Evolutionary conservation across 2,797 vertebrate genomes (phyloP).

Genomic region (Arrhamphus sclerolepis): DNA sequence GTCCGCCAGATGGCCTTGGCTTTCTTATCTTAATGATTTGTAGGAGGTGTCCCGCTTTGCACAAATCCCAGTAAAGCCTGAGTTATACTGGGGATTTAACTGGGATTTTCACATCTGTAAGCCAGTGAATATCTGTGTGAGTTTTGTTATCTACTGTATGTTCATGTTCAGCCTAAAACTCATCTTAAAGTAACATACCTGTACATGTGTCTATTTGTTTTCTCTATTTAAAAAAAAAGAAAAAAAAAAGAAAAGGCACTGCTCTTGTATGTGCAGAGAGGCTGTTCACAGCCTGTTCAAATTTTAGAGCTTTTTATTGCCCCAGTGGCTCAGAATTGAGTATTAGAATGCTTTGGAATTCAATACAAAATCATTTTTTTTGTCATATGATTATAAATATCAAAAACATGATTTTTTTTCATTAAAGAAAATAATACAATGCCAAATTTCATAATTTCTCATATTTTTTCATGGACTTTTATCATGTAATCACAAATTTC

Average conservation of each 20-base stretch:
- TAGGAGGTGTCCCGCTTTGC: conserved; percentile 33
- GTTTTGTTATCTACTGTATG: conserved; percentile 21
- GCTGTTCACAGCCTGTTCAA: conserved; percentile 6
- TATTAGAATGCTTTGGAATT: not conserved
- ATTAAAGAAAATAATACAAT: too few species aligned
- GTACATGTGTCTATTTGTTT: conserved; percentile 9
- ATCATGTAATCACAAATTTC: too few species aligned
- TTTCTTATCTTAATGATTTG: conserved; percentile 44
- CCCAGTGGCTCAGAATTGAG: not conserved
- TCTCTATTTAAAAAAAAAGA: not conserved
- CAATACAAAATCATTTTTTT: too few species aligned
- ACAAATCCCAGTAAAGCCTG: conserved; percentile 35
- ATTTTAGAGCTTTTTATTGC: not conserved
- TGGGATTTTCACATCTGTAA: conserved; percentile 19
- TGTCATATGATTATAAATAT: too few species aligned
- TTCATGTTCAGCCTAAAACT: not conserved
- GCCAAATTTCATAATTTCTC: too few species aligned
- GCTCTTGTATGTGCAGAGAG: not conserved
- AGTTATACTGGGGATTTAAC: conserved; percentile 16
- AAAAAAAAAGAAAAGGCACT: not conserved
- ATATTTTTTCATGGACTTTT: too few species aligned
- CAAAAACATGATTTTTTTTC: too few species aligned
- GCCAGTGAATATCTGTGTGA: conserved; percentile 4
- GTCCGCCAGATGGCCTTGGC: conserved; percentile 33
- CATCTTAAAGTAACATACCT: conserved; percentile 12